Evolutionary conservation across 2,888 invertebrate genomes (phyloP).

Genomic region (Matsumyia berberina): DNA sequence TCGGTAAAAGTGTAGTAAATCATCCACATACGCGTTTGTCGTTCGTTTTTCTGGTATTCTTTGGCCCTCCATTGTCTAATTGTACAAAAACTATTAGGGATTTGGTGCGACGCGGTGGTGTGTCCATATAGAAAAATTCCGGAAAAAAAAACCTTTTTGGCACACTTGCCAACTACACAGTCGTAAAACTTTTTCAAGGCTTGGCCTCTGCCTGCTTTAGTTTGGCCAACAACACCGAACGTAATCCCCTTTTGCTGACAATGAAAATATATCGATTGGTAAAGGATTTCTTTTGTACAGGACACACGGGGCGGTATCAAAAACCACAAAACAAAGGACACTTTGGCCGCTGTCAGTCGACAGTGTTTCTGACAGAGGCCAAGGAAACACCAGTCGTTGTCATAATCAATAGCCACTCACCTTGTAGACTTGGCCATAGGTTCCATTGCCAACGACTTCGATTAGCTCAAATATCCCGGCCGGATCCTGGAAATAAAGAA

Average conservation of each 20-base stretch:
- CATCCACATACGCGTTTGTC: neutral
- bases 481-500: constrained; percentile 93
- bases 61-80: constrained; percentile 1
- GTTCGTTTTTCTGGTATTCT: neutral
- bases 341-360: constrained; percentile 43
- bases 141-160: constrained; percentile 68
- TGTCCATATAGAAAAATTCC: constrained; percentile 20
- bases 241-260: constrained; percentile 53
- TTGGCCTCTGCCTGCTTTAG: constrained; percentile 62
- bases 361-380: constrained; percentile 43
- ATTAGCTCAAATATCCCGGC: constrained; percentile 99
- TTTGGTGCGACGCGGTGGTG: constrained; percentile 46
- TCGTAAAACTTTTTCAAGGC: constrained; percentile 66
- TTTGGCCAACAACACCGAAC: constrained; percentile 57
- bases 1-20: neutral
- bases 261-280: constrained; percentile 69
- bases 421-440: constrained; percentile 99
- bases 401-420: constrained; percentile 85
- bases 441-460: constrained; percentile 99
- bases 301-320: constrained; percentile 33
- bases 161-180: constrained; percentile 65
- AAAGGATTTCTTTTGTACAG: constrained; percentile 25
- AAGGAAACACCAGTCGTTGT: constrained; percentile 24
- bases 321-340: constrained; percentile 64
- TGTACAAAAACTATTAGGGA: constrained; percentile 39